These are phyloP conservation scores for Hirudo medicinalis DNA, from an alignment of 1,140 invertebrate genomes.

Conservation along the genomic window DNA sequence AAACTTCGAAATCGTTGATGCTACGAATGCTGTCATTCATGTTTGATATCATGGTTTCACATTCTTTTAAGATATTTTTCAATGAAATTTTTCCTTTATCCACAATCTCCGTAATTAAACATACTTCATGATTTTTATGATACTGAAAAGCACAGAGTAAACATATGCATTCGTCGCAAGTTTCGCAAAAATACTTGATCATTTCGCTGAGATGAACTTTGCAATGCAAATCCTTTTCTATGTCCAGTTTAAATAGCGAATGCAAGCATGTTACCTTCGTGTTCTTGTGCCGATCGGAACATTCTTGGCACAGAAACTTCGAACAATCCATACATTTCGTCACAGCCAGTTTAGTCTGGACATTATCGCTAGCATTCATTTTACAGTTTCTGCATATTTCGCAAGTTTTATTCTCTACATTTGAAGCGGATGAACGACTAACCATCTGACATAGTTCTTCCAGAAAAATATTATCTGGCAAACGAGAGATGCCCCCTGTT, in stretches of 20 bases:
- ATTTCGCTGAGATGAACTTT: conserved; percentile 38
- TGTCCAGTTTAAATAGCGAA: conserved; percentile 38
- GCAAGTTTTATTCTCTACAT: conserved; percentile 28
- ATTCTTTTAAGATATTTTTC: conserved; percentile 29
- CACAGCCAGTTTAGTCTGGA: conserved; percentile 29
- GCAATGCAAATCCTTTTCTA: conserved; percentile 40
- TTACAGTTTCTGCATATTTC: conserved; percentile 35
- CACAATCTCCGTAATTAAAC: conserved; percentile 37
- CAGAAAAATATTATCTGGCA: conserved; percentile 41
- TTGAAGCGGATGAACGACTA: conserved; percentile 25
- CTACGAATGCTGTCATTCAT: conserved; percentile 28
- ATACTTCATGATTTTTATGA: conserved; percentile 40
- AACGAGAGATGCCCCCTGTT: conserved; percentile 34
- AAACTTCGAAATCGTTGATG: conserved; percentile 34
- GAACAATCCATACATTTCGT: conserved; percentile 40
- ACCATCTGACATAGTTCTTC: conserved; percentile 37
- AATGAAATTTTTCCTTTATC: conserved; percentile 32
- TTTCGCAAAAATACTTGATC: conserved; percentile 40
- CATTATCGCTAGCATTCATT: background rate
- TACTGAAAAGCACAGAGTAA: conserved; percentile 40
- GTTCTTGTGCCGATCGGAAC: conserved; percentile 35
- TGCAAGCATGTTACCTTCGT: conserved; percentile 40
- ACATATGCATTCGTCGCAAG: conserved; percentile 39
- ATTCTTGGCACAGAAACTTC: conserved; percentile 38
- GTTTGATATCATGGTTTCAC: conserved; percentile 28